Percentiles rank a stretch among this genome's conserved stretches.
Conservation (phyloP, 2,113 vertebrate species). For the Myotis yumanensis region DNA sequence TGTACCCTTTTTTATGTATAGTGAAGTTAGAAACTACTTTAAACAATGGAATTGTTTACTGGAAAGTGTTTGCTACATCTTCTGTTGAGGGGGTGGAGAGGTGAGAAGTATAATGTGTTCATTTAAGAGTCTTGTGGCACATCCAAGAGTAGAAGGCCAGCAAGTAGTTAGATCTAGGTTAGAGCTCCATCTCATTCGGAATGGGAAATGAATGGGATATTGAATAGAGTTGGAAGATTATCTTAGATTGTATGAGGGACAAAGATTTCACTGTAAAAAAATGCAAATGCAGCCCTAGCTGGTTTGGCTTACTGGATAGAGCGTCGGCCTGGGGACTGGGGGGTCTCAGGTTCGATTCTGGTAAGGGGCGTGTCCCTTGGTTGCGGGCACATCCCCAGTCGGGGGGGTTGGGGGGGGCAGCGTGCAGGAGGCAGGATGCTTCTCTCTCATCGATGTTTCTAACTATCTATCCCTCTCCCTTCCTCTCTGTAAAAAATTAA, state of each 20-base stretch:
- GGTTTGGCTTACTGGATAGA: too few species aligned
- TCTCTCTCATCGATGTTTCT: too few species aligned
- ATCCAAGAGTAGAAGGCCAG: background rate
- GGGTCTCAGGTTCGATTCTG: too few species aligned
- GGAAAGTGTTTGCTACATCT: background rate
- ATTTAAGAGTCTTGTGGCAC: background rate
- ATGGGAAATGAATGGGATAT: background rate
- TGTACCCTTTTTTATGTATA: background rate
- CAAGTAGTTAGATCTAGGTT: background rate
- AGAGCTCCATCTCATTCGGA: background rate
- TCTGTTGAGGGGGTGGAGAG: background rate
- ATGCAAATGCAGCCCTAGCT: too few species aligned
- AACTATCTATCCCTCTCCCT: too few species aligned
- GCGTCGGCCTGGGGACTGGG: too few species aligned
- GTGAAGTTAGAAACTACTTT: background rate
- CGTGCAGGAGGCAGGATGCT: too few species aligned
- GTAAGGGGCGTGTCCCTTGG: too few species aligned
- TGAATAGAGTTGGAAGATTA: background rate
- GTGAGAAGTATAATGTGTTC: background rate
- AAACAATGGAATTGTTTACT: background rate
- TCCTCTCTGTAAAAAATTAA: too few species aligned
- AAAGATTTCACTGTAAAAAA: background rate
- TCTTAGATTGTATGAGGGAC: background rate
- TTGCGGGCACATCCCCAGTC: too few species aligned
- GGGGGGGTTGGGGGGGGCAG: too few species aligned